Evolutionary conservation across 1,140 invertebrate species (phyloP).

Genomic region (Cherax quadricarinatus): DNA sequence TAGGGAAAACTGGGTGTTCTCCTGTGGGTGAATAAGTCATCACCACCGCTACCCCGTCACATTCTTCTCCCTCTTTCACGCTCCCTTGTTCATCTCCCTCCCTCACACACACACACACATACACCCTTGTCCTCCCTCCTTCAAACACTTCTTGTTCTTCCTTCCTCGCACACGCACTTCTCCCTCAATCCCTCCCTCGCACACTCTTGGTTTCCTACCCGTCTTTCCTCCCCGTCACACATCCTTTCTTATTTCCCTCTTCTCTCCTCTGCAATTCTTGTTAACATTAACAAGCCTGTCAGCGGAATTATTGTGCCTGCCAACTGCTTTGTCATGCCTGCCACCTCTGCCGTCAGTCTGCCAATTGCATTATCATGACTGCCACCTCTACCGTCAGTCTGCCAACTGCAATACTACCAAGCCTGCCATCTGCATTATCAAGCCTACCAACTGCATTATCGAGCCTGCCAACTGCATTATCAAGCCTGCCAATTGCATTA

Average conservation of each 20-base stretch:
- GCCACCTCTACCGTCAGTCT: neutral
- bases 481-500: no score
- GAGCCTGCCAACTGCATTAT: no score
- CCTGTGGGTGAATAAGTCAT: conserved; percentile 38
- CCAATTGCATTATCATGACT: neutral
- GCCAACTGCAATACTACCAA: no score
- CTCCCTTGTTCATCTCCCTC: neutral
- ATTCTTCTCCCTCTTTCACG: neutral
- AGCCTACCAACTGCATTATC: neutral
- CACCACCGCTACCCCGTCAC: neutral
- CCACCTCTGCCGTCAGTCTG: neutral
- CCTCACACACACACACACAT: neutral
- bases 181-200: neutral
- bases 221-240: neutral
- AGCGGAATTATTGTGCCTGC: neutral
- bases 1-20: neutral
- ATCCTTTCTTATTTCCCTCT: neutral
- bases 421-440: neutral
- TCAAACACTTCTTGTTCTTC: neutral
- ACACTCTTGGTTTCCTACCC: neutral
- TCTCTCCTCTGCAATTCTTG: neutral
- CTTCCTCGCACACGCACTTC: neutral
- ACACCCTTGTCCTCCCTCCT: neutral
- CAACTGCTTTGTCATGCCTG: neutral
- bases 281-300: neutral